These are phyloP conservation scores for Eufriesea mexicana DNA, from an alignment of 1,140 invertebrate species.

Conservation along the genomic window DNA sequence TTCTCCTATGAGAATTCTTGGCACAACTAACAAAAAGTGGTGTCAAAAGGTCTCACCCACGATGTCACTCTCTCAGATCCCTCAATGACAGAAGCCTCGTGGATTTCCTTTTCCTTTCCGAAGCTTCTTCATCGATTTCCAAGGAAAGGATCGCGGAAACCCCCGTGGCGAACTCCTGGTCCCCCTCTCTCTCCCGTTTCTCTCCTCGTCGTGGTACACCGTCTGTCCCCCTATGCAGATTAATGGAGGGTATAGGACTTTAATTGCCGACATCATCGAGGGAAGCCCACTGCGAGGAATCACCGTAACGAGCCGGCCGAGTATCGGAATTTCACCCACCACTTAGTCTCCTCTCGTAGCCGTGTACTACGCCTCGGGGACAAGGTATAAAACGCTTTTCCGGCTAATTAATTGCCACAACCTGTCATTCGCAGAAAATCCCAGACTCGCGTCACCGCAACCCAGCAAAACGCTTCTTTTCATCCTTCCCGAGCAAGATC, in stretches of 20 bases:
- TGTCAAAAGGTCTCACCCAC: no score
- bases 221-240: constrained; percentile 66
- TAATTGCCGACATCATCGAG: constrained; percentile 72
- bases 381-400: constrained; percentile 36
- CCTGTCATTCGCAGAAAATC: not conserved
- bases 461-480: no score
- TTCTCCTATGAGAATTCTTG: no score
- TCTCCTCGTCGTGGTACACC: constrained; percentile 38
- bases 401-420: constrained; percentile 22
- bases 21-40: no score
- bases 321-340: constrained; percentile 52
- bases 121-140: constrained; percentile 37
- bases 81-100: constrained; percentile 64
- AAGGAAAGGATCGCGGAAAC: constrained; percentile 56
- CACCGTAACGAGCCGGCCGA: constrained; percentile 45
- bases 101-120: constrained; percentile 47
- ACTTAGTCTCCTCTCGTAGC: not conserved
- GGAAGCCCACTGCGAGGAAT: constrained; percentile 54
- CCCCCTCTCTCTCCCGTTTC: constrained; percentile 6
- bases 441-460: not conserved
- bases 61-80: no score
- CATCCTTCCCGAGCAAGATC: not conserved
- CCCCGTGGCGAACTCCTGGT: constrained; percentile 63
- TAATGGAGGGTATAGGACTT: constrained; percentile 73
- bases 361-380: not conserved